Evolutionary conservation across 2,113 vertebrate species (phyloP).

Genomic region (Elephas maximus): DNA sequence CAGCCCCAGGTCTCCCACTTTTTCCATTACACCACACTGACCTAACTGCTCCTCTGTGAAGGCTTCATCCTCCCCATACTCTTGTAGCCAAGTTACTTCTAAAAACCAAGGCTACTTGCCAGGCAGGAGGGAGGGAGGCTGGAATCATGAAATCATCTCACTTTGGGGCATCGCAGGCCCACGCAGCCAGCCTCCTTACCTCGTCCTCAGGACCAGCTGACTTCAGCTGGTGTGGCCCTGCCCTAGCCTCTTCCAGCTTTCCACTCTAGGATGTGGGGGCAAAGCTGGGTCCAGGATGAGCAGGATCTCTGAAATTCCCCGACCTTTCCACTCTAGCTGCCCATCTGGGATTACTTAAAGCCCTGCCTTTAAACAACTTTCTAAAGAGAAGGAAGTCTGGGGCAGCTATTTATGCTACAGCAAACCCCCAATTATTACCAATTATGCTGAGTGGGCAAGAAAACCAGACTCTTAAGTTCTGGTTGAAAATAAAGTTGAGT

Average conservation of each 20-base stretch:
- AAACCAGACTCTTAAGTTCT: slow-evolving; percentile 31
- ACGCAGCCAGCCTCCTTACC: neutral
- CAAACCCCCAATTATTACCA: slow-evolving; percentile 15
- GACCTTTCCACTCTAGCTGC: neutral
- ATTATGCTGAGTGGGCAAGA: neutral
- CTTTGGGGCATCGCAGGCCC: neutral
- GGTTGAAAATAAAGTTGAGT: slow-evolving; percentile 49
- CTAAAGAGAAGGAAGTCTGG: neutral
- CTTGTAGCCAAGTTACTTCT: slow-evolving; percentile 57
- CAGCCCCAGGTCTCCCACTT: slow-evolving; percentile 50
- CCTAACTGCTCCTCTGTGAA: neutral
- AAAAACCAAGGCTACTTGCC: slow-evolving; percentile 26
- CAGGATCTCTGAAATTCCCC: neutral
- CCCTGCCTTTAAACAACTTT: neutral
- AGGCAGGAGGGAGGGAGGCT: slow-evolving; percentile 30
- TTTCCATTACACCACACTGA: slow-evolving; percentile 54
- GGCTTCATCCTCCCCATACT: neutral
- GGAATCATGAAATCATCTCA: slow-evolving; percentile 46
- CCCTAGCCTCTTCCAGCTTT: neutral
- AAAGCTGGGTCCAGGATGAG: neutral
- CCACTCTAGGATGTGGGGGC: neutral
- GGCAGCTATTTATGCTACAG: neutral
- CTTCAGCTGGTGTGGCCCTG: neutral
- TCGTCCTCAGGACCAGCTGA: neutral
- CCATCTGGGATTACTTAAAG: slow-evolving; percentile 56